Conservation (phyloP, 2,113 vertebrate genomes). For the Menidia beryllina region DNA sequence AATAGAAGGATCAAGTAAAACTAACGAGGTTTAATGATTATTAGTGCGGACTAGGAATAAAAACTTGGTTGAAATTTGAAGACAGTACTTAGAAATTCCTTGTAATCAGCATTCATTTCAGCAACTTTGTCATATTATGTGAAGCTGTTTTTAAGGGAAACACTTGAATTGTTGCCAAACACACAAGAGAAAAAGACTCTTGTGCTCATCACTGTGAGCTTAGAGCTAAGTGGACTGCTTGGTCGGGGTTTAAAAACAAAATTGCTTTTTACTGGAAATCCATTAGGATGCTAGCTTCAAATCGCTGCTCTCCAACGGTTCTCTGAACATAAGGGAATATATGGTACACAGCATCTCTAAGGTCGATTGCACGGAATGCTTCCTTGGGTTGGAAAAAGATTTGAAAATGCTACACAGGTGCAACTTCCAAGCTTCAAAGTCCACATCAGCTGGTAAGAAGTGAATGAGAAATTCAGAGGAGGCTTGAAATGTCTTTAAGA, state of each 20-base stretch:
- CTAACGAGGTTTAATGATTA: neutral
- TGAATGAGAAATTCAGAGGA: too few species aligned
- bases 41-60: too few species aligned
- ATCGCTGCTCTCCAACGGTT: neutral
- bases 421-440: too few species aligned
- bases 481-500: too few species aligned
- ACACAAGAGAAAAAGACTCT: neutral
- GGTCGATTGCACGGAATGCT: neutral
- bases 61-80: neutral
- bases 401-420: neutral
- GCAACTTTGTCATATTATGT: neutral
- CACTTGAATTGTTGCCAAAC: too few species aligned
- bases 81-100: neutral
- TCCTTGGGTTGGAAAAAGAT: slow-evolving; percentile 8
- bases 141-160: neutral
- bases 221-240: neutral
- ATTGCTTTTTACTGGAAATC: neutral
- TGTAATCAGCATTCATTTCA: neutral
- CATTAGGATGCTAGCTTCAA: neutral
- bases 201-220: neutral
- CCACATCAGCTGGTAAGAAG: too few species aligned
- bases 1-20: neutral
- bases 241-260: slow-evolving; percentile 7
- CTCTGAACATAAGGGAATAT: slow-evolving; percentile 1
- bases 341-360: slow-evolving; percentile 1